phyloP scores from a whole-genome alignment of 1,140 invertebrate species.

The Drosophila arawakana region DNA sequence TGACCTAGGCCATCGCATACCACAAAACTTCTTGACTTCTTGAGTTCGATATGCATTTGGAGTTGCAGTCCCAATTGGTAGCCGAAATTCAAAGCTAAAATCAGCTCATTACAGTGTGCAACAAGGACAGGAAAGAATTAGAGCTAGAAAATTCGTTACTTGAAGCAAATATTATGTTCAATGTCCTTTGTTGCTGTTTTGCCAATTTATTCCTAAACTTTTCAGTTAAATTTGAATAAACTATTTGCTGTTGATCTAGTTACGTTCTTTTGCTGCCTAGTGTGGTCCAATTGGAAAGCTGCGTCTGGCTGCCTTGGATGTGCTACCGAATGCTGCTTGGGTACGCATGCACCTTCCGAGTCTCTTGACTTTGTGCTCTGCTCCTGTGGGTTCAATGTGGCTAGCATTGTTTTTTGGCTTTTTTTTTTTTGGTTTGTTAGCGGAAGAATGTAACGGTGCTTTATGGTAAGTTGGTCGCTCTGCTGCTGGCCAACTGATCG shows the following conservation, averaged over 20 bases:
- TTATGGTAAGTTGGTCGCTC: constrained; percentile 78
- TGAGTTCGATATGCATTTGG: constrained; percentile 58
- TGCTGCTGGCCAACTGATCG: constrained; percentile 40
- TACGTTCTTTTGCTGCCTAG: constrained; percentile 23
- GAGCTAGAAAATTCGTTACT: neutral
- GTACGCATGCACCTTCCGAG: constrained; percentile 56
- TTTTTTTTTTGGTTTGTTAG: constrained; percentile 73
- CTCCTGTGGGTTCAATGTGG: constrained; percentile 47
- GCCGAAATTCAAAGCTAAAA: constrained; percentile 25
- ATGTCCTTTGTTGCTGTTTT: too few relatives aligned
- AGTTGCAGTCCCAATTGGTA: constrained; percentile 43
- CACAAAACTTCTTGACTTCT: constrained; percentile 7
- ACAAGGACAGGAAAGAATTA: constrained; percentile 7
- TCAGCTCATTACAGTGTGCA: constrained; percentile 46
- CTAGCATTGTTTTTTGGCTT: constrained; percentile 61
- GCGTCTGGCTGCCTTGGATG: constrained; percentile 15
- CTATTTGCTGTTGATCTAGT: neutral
- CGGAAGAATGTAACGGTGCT: constrained; percentile 79
- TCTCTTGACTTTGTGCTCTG: constrained; percentile 1
- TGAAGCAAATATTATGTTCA: too few relatives aligned
- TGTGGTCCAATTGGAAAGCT: constrained; percentile 57
- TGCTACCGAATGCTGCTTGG: constrained; percentile 27
- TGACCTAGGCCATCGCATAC: constrained; percentile 25
- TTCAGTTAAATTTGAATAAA: neutral
- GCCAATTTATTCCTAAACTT: neutral